Base-by-base conservation (phyloP, 1,140 invertebrate species). In the Nilaparvata lugens region DNA sequence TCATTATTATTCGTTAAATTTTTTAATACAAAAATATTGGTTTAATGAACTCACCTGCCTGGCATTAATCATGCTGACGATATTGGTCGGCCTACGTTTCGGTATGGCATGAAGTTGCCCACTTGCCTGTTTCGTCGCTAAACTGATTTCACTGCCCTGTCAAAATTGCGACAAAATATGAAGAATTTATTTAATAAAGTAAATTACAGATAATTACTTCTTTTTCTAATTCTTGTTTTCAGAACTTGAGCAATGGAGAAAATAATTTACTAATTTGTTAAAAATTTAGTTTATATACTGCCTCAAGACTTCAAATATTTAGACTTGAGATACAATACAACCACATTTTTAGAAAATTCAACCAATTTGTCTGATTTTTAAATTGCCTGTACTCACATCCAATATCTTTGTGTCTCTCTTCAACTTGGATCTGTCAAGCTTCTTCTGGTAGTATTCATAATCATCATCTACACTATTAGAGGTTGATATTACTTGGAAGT, bases 131-230 rank as follows among this genome's bases (percentile, higher is more conserved):
- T 76, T 76, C 0, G 78, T 81, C 0, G 70, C 66, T 7, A 75
- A 62, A 55, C 74, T 76, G 68, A 81, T 76, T 66, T 81, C 78
- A 68, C 77, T 82, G 70, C 74, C 73, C 80, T 82, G 56, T 11
- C 67, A n/a, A n/a, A n/a, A n/a, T n/a, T n/a, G n/a, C n/a, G 66
- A 56, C 68, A 68, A 66, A 40, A 60, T n/a, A 67, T 62, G 60
- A 18, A 31, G 57, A 31, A 57, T 53, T 28, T 16, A 64, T 43
- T 45, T 58, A 52, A 54, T 13, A 55, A 53, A n/a, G 23, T 48
- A 23, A 64, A 54, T 23, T 35, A 24, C 2, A 45, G 21, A 4
- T 23, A 2, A 35, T 38, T 11, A 56, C 14, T 53, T 54, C 5
- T 25, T 4, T 16, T n/a, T 52, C 6, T 64, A 1, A 52, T 52